A percentile compares a stretch with the other conserved stretches of the same genome.
phyloP scores from a whole-genome alignment of 2,888 invertebrate genomes.

The Barypeithes pellucidus region DNA sequence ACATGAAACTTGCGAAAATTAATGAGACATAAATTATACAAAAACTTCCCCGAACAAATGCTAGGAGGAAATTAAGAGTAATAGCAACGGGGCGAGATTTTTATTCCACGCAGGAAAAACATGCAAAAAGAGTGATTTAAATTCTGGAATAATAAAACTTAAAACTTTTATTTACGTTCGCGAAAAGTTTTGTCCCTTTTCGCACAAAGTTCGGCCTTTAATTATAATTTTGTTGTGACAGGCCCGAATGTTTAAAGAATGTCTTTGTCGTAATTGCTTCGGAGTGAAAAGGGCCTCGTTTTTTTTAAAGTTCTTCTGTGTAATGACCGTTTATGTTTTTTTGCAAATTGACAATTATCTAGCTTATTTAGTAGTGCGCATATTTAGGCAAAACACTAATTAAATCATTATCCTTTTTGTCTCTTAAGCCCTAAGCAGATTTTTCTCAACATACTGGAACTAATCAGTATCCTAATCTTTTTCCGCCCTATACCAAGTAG shows the following conservation, averaged over 20 bases:
- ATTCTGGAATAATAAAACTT: constrained; percentile 47
- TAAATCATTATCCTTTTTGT: neutral
- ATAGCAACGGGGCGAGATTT: constrained; percentile 61
- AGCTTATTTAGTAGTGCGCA: neutral
- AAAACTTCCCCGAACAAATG: constrained; percentile 62
- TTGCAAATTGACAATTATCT: constrained; percentile 6
- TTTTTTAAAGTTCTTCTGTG: constrained; percentile 7
- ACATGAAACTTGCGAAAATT: constrained; percentile 58
- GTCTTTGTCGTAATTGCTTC: constrained; percentile 31
- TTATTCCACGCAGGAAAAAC: constrained; percentile 57
- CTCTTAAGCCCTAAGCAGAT: neutral
- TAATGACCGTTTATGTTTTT: constrained; percentile 6
- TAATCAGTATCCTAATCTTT: too few relatives aligned
- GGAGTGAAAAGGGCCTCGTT: constrained; percentile 2
- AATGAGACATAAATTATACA: constrained; percentile 66
- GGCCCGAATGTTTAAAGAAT: constrained; percentile 29
- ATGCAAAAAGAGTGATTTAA: constrained; percentile 52
- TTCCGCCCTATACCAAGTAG: too few relatives aligned
- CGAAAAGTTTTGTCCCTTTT: constrained; percentile 38
- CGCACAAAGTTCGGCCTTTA: constrained; percentile 37
- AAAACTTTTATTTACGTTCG: constrained; percentile 44
- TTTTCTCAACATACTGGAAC: neutral
- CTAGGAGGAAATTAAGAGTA: constrained; percentile 62
- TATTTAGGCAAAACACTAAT: neutral
- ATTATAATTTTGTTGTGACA: constrained; percentile 48